phyloP scores from a whole-genome alignment of 2,113 vertebrate species.

The Amblyopsis rosae region DNA sequence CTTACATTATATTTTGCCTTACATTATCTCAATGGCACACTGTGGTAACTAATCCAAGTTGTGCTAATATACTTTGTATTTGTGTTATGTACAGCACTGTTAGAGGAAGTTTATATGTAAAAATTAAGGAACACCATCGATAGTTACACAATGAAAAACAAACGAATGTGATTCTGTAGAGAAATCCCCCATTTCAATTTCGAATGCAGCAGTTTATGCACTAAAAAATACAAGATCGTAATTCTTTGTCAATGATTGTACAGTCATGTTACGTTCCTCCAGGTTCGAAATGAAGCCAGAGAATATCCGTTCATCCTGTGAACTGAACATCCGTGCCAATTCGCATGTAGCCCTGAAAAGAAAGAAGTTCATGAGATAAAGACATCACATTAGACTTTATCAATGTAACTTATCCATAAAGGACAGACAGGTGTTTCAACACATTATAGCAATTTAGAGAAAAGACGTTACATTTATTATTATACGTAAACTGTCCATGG shows the following conservation, averaged over 20 bases:
- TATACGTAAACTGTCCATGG: background rate
- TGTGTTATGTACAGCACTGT: no score
- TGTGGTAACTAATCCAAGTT: no score
- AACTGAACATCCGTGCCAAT: constrained; percentile 76
- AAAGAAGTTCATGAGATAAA: background rate
- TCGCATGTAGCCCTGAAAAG: constrained; percentile 68
- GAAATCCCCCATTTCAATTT: background rate
- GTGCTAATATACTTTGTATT: no score
- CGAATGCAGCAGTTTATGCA: no score
- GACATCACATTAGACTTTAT: background rate
- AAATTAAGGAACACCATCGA: no score
- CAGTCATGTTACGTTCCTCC: background rate
- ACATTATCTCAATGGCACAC: no score
- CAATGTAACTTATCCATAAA: no score
- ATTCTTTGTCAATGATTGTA: background rate
- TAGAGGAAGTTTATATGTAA: no score
- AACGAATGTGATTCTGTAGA: background rate
- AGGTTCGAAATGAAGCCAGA: background rate
- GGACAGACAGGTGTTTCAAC: no score
- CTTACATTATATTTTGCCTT: no score
- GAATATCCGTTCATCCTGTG: constrained; percentile 27
- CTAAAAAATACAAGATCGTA: background rate
- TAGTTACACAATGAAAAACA: background rate
- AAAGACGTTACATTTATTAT: background rate
- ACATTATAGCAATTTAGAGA: background rate